Percentiles rank a stretch among this genome's conserved stretches.
These are phyloP conservation scores for Samia ricini DNA, from an alignment of 1,140 invertebrate genomes.

Conservation along the genomic window DNA sequence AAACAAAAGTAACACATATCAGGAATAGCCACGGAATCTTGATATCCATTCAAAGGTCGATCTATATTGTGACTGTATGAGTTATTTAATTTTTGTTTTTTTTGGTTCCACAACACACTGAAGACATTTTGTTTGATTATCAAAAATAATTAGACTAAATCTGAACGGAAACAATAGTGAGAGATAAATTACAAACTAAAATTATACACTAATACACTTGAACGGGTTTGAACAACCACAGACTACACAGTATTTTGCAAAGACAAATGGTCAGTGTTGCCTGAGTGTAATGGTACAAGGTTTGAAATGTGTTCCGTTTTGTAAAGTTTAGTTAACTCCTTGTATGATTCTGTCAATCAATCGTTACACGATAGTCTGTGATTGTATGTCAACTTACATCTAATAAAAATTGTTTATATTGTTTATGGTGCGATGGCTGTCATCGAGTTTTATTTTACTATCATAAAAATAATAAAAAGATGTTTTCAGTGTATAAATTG, in stretches of 20 bases:
- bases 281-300: too few species aligned
- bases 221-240: constrained; percentile 33
- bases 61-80: constrained; percentile 75
- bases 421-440: constrained; percentile 73
- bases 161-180: constrained; percentile 47
- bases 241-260: background rate
- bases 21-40: constrained; percentile 88
- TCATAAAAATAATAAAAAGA: constrained; percentile 65
- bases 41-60: constrained; percentile 79
- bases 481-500: constrained; percentile 63
- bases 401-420: constrained; percentile 28
- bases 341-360: too few species aligned
- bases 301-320: too few species aligned
- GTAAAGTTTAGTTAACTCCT: too few species aligned
- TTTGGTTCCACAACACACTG: constrained; percentile 92
- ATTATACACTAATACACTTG: constrained; percentile 54
- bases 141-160: constrained; percentile 34
- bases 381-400: background rate
- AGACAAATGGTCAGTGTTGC: constrained; percentile 1
- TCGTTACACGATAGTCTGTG: background rate
- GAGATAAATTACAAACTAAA: constrained; percentile 54
- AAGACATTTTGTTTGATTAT: constrained; percentile 82
- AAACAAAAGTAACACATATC: constrained; percentile 99
- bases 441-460: constrained; percentile 71
- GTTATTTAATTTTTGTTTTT: constrained; percentile 93